A percentile compares a stretch with the other conserved stretches of the same genome.
Conservation (phyloP, 1,140 invertebrate species). For the Neotoxoptera formosana region DNA sequence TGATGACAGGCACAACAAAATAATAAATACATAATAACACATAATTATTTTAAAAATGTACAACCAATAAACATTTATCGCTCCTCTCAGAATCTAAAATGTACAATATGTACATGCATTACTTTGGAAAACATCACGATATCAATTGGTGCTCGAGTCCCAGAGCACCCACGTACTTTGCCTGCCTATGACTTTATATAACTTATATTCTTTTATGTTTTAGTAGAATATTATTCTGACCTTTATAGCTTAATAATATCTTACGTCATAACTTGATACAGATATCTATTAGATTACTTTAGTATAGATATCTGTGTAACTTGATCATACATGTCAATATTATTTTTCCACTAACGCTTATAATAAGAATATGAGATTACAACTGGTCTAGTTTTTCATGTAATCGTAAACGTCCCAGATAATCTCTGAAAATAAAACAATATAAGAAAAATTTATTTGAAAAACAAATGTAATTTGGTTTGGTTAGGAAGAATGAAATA, state of each 20-base stretch:
- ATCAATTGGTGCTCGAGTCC: neutral
- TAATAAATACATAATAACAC: neutral
- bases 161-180: neutral
- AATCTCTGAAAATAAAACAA: no score
- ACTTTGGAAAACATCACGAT: neutral
- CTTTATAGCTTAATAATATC: neutral
- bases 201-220: neutral
- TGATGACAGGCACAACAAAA: neutral
- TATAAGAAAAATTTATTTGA: no score
- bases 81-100: neutral
- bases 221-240: neutral
- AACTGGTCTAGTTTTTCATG: no score
- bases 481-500: neutral
- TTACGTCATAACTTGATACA: neutral
- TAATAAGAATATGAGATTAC: no score
- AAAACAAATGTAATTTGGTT: neutral
- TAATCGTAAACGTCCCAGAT: no score
- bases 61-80: neutral
- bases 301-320: neutral
- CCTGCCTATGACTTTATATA: neutral
- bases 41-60: no score
- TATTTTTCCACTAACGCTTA: no score
- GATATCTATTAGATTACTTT: no score
- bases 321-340: neutral
- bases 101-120: neutral